These are phyloP conservation scores for Recurvirostra avosetta DNA, from an alignment of 2,113 vertebrate genomes.

Conservation along the genomic window DNA sequence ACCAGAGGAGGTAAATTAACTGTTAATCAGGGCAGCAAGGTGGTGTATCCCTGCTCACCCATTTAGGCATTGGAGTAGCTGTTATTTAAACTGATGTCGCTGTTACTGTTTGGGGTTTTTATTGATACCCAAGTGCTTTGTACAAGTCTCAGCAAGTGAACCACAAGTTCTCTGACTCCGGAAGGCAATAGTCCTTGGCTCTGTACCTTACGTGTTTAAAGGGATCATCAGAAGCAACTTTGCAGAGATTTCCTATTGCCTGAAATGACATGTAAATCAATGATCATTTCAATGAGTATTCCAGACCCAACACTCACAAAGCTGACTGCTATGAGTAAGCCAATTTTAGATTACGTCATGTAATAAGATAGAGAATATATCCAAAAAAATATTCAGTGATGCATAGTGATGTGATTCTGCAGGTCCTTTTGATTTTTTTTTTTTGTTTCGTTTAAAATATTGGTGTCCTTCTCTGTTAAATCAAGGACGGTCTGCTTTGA, in stretches of 20 bases:
- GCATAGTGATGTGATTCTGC: not conserved
- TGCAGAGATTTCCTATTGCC: not conserved
- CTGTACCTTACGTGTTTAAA: not conserved
- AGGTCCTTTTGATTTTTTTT: not conserved
- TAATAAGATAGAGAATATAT: not conserved
- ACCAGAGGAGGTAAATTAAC: slow-evolving; percentile 80
- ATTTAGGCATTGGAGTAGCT: not conserved
- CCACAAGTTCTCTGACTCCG: not conserved
- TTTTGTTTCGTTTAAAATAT: not conserved
- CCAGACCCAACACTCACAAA: not conserved
- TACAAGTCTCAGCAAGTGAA: not conserved
- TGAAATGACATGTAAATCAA: not conserved
- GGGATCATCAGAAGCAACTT: not conserved
- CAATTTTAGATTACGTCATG: not conserved
- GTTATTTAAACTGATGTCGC: not conserved
- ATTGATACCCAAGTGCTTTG: not conserved
- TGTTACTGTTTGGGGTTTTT: not conserved
- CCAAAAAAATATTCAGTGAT: not conserved
- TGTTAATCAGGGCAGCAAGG: too few species aligned
- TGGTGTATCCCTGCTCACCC: not conserved
- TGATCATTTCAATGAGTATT: not conserved
- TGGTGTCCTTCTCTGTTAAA: not conserved
- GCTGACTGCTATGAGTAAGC: not conserved
- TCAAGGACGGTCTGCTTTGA: not conserved
- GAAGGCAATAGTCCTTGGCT: not conserved